These are phyloP conservation scores for Ophioderma brevispina DNA, from an alignment of 35 echinoderm and acorn worm species.

Conservation along the genomic window DNA sequence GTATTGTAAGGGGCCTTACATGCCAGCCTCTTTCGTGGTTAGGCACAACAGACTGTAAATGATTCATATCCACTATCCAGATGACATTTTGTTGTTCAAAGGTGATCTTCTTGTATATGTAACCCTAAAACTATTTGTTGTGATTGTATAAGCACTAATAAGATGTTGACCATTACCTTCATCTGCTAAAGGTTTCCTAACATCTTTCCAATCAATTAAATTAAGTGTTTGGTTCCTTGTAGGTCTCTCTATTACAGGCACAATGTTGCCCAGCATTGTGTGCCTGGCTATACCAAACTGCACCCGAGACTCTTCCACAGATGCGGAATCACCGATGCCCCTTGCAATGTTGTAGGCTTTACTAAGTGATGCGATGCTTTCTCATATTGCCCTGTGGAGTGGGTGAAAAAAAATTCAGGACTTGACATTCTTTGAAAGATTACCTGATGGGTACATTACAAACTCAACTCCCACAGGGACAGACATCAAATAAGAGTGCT, in stretches of 20 bases:
- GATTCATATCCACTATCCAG: too few relatives aligned
- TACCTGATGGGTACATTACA: too few relatives aligned
- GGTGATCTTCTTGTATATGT: too few relatives aligned
- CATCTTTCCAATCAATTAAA: constrained; percentile 93
- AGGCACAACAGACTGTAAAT: too few relatives aligned
- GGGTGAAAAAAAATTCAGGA: too few relatives aligned
- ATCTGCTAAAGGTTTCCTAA: constrained; percentile 45
- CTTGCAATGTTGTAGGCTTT: constrained; percentile 95
- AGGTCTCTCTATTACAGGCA: constrained; percentile 67
- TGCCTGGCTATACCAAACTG: constrained; percentile 95
- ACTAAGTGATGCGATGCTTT: constrained; percentile 87
- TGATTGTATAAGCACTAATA: background rate
- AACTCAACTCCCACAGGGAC: too few relatives aligned
- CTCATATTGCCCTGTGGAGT: constrained; percentile 89
- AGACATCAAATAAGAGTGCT: too few relatives aligned
- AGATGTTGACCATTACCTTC: background rate
- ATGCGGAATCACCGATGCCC: constrained; percentile 61
- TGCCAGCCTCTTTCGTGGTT: too few relatives aligned
- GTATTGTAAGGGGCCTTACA: too few relatives aligned
- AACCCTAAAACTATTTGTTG: too few relatives aligned
- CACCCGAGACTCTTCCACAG: constrained; percentile 56
- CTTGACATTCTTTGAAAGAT: too few relatives aligned
- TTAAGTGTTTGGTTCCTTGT: constrained; percentile 19
- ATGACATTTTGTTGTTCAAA: too few relatives aligned
- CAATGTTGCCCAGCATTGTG: constrained; percentile 57